Conservation (phyloP, 2,797 vertebrate genomes). For the Peromyscus attwateri region DNA sequence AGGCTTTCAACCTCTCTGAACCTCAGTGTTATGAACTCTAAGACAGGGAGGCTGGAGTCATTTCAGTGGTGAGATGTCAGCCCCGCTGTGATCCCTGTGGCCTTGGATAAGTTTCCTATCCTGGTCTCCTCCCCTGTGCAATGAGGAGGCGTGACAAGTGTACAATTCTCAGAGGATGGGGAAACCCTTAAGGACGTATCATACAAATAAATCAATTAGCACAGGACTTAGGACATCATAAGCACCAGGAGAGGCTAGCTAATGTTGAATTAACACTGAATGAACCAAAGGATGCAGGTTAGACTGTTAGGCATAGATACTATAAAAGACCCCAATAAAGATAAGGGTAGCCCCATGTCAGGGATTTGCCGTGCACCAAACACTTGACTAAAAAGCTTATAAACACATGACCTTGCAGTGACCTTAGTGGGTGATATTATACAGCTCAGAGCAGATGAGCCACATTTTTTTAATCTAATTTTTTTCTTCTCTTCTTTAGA, state of each 20-base stretch:
- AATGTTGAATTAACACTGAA: not conserved
- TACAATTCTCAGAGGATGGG: not conserved
- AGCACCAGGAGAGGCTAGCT: not conserved
- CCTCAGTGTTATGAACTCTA: not conserved
- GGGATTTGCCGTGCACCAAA: too few species aligned
- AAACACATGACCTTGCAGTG: not conserved
- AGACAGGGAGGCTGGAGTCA: not conserved
- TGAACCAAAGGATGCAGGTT: not conserved
- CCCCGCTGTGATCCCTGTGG: not conserved
- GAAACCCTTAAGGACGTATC: not conserved
- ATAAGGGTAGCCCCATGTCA: not conserved
- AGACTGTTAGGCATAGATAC: not conserved
- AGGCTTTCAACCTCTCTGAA: not conserved
- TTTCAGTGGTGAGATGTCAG: not conserved
- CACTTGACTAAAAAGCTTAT: not conserved
- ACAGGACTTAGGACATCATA: not conserved
- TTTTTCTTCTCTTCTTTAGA: not conserved
- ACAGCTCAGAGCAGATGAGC: not conserved
- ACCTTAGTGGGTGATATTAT: not conserved
- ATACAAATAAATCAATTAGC: slow-evolving; percentile 1
- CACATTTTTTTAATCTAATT: not conserved
- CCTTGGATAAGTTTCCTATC: not conserved
- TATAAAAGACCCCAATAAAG: not conserved
- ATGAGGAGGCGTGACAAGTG: not conserved
- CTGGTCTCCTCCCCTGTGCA: not conserved